Percentiles rank a stretch among this genome's conserved stretches.
Conservation (phyloP, 1,140 invertebrate species). For the Magallana ariakensis region DNA sequence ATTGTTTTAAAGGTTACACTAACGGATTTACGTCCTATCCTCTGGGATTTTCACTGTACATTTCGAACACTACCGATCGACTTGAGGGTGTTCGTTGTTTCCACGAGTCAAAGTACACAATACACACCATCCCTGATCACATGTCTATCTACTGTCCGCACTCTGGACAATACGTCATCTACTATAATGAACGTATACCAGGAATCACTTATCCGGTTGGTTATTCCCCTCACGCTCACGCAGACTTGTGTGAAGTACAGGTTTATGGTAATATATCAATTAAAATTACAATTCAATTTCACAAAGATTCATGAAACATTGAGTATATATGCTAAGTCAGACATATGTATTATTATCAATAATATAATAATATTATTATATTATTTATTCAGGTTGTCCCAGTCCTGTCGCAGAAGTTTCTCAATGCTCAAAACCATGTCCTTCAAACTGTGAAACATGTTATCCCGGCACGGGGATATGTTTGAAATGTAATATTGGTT, state of each 20-base stretch:
- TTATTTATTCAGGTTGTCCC: no score
- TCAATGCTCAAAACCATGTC: no score
- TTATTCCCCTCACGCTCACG: neutral
- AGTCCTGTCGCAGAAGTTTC: no score
- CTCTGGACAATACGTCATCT: neutral
- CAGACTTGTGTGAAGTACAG: neutral
- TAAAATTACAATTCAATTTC: no score
- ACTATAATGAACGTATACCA: neutral
- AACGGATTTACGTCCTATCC: neutral
- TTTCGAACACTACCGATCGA: neutral
- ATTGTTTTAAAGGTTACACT: neutral
- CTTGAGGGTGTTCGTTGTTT: neutral
- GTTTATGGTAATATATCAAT: neutral
- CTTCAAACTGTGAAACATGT: no score
- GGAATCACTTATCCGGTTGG: neutral
- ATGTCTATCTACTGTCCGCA: neutral
- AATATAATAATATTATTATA: no score
- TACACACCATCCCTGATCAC: neutral
- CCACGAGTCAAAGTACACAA: slow-evolving; percentile 3
- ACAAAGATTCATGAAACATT: no score
- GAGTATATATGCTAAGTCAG: no score
- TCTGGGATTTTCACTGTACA: neutral
- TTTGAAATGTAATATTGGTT: no score
- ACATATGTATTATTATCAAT: no score
- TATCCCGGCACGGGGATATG: no score